Base-by-base conservation (phyloP, 2,888 invertebrate species). In the Hirtodrosophila confusa region DNA sequence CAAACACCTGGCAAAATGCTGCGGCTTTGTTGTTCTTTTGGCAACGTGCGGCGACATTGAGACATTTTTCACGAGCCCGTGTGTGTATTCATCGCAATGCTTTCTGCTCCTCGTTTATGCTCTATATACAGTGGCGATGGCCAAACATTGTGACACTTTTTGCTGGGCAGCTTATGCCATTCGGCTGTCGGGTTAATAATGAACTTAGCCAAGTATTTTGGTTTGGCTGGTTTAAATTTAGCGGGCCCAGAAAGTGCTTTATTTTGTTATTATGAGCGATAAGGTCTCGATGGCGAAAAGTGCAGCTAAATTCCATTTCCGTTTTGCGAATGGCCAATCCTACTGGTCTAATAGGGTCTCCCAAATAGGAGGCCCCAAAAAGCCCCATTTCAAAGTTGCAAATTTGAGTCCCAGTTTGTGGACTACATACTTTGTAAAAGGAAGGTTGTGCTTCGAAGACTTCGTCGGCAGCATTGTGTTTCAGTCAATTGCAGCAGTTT, bases 1-100 rank as follows among this genome's bases (percentile, higher is more conserved):
- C 54, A 69, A 54, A 64, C 80, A 80, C 80, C 80, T 87, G 80
- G 65, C 62, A n/a, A 50, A 31, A 11, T 44, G 37, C 8, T n/a
- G 39, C 31, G 24, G 2, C 12, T 31, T 31, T 41, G 35, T 41
- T 27, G 27, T 27, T 27, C 60, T 62, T 50, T 69, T 74, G 67
- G 75, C 75, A 61, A 65, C 23, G 35, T 31, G 45, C 35, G 11
- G n/a, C 37, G 63, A 60, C 57, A 69, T 75, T 71, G 64, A 53
- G 10, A 29, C 29, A 44, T 33, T 36, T 45, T 58, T 31, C 27
- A 27, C 27, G 6, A 27, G 27, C 27, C 5, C 6, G 27, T n/a
- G 27, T 37, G 9, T 41, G 54, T 54, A 45, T 51, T 45, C 45
- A 45, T 27, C 37, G 37, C 41, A 53, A 53, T 29, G 9, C 35